phyloP scores from a whole-genome alignment of 2,888 invertebrate genomes.

The Hyposoter didymator region DNA sequence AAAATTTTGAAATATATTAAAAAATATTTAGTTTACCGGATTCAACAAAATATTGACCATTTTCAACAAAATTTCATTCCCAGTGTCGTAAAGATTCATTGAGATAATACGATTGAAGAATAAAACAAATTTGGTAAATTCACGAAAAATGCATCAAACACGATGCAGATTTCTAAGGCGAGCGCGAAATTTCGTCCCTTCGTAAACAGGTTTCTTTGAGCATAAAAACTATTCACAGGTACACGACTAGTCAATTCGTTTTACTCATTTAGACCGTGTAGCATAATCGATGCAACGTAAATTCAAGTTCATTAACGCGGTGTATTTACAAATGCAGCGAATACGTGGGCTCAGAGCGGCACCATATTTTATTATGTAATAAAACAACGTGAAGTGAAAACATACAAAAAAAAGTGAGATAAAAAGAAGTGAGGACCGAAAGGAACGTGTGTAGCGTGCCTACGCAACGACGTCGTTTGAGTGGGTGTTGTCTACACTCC shows the following conservation, averaged over 20 bases:
- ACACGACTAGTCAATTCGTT: background rate
- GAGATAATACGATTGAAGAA: too few species aligned
- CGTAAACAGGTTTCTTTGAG: slow-evolving; percentile 2
- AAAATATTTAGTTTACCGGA: too few species aligned
- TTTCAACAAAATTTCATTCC: too few species aligned
- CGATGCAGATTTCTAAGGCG: background rate
- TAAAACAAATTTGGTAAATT: too few species aligned
- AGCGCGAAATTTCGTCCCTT: background rate
- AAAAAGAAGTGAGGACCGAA: background rate
- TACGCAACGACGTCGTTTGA: slow-evolving; percentile 35
- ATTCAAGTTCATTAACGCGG: slow-evolving; percentile 62
- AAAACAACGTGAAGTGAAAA: slow-evolving; percentile 2
- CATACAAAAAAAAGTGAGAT: background rate
- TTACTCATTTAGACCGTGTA: background rate
- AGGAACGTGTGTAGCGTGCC: slow-evolving; percentile 8
- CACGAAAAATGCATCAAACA: background rate
- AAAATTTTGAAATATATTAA: too few species aligned
- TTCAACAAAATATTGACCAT: too few species aligned
- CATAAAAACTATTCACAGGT: background rate
- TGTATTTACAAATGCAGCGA: slow-evolving; percentile 30
- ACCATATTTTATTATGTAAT: slow-evolving; percentile 19
- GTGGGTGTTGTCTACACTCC: slow-evolving; percentile 25
- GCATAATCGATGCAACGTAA: slow-evolving; percentile 9
- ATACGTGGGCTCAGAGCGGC: slow-evolving; percentile 46
- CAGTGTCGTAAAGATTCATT: too few species aligned